Evolutionary conservation across 1,140 invertebrate genomes (phyloP), one percentile per base, ranked within the genome.

Genomic region (Halesus radiatus): DNA sequence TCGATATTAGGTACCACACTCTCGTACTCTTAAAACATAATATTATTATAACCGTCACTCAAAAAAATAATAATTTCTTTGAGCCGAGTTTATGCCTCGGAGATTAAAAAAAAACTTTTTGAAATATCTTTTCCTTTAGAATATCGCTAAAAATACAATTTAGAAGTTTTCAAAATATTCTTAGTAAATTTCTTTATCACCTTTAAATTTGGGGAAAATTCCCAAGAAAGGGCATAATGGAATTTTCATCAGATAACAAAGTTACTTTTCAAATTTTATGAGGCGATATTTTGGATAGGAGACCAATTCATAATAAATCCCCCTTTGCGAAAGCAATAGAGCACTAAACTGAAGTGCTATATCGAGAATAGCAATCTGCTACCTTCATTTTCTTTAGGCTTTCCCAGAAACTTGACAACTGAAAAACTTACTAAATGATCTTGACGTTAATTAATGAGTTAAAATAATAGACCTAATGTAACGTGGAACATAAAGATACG

Each of bases 371-470:
- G 37, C 66, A 52, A 70, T 70, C 66, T 50, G 45, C 29, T 26
- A 70, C 32, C 66, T 45, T 52, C 26, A 70, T 52, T 70, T 50
- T 50, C 29, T 50, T 50, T n/a, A 52, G 66, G 29, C 32, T 45
- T 52, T 52, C 45, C 22, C 0, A 52, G 45, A 70, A 66, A 37
- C 45, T 45, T 32, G 73, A 58, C 52, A 60, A 76, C 20, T 76
- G 73, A 32, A 37, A 52, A 76, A 58, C 73, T 76, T 60, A 60
- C 73, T 54, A 76, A 76, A 58, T 60, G 73, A 76, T 58, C 73
- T 76, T 76, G 73, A 58, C 73, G 37, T 60, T 76, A 76, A 76
- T 76, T 76, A 76, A 76, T 76, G 73, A 76, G 73, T 76, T 58
- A 26, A 50, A 60, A 76, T 76, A 58, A 76, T 76, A 32, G 29